Conservation (phyloP, 2,888 invertebrate species). For the Phaedon cochleariae region DNA sequence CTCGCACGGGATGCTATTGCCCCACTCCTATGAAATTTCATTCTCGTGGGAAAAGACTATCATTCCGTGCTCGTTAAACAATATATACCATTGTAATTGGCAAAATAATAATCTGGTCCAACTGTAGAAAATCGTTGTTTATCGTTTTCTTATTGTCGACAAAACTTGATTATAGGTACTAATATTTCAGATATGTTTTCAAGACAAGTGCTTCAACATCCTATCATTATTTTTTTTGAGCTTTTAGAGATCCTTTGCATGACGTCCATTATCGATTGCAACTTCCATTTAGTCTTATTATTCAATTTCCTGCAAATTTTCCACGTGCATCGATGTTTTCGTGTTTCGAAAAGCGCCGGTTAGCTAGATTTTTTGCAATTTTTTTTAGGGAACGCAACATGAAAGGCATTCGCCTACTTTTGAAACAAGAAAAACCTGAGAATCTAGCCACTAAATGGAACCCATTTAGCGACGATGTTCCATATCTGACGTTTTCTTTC, state of each 20-base stretch:
- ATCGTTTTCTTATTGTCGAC: no score
- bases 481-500: conserved; percentile 80
- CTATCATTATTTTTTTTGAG: not conserved
- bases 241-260: not conserved
- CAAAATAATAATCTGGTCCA: no score
- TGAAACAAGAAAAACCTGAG: conserved; percentile 78
- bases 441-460: conserved; percentile 82
- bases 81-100: no score
- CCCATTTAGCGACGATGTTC: conserved; percentile 81
- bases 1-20: no score
- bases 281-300: no score
- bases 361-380: no score
- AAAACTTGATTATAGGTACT: no score
- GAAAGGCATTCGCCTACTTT: conserved; percentile 78
- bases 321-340: not conserved
- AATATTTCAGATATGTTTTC: not conserved
- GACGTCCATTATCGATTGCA: no score
- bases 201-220: not conserved
- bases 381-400: conserved; percentile 73
- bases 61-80: no score
- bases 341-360: not conserved
- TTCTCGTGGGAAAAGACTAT: no score
- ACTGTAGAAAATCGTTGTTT: no score
- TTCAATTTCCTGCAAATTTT: not conserved
- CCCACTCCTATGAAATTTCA: no score